These are phyloP conservation scores for Pseudobourletiella spinata DNA, from an alignment of 1,140 invertebrate species.

Conservation along the genomic window DNA sequence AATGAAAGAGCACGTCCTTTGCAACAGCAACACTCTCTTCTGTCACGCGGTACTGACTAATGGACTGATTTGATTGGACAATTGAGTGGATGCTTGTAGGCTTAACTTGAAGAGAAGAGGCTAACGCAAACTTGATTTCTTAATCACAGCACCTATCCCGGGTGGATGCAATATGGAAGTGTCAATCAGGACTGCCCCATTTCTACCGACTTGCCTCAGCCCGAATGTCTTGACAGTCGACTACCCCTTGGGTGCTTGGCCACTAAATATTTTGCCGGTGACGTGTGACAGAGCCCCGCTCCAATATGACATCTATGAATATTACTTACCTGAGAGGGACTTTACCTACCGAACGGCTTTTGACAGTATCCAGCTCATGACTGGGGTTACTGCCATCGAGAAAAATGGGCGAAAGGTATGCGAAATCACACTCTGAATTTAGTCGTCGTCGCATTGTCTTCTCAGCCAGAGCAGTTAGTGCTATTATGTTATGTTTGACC, in stretches of 20 bases:
- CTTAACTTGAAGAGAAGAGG: too few species aligned
- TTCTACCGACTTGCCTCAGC: constrained; percentile 46
- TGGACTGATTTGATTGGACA: too few species aligned
- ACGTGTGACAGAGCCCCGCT: constrained; percentile 40
- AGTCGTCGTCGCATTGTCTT: too few species aligned
- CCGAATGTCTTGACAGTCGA: constrained; percentile 50
- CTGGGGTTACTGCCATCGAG: constrained; percentile 49
- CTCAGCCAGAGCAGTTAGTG: too few species aligned
- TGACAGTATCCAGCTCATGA: constrained; percentile 51
- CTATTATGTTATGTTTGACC: too few species aligned
- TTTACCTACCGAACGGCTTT: constrained; percentile 52
- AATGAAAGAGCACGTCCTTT: too few species aligned
- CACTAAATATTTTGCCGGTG: constrained; percentile 29
- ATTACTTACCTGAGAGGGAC: constrained; percentile 52
- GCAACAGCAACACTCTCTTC: too few species aligned
- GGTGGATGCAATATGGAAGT: constrained; percentile 68
- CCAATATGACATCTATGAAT: constrained; percentile 52
- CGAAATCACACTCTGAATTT: too few species aligned
- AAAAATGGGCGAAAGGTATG: constrained; percentile 50
- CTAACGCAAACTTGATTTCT: too few species aligned
- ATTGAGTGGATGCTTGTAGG: too few species aligned
- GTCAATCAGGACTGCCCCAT: constrained; percentile 54
- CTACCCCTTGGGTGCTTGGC: constrained; percentile 48
- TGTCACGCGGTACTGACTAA: too few species aligned
- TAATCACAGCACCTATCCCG: constrained; percentile 63